A percentile compares a stretch with the other conserved stretches of the same genome.
Evolutionary conservation across 2,888 invertebrate genomes (phyloP).

Genomic region (Chrysolina americana): DNA sequence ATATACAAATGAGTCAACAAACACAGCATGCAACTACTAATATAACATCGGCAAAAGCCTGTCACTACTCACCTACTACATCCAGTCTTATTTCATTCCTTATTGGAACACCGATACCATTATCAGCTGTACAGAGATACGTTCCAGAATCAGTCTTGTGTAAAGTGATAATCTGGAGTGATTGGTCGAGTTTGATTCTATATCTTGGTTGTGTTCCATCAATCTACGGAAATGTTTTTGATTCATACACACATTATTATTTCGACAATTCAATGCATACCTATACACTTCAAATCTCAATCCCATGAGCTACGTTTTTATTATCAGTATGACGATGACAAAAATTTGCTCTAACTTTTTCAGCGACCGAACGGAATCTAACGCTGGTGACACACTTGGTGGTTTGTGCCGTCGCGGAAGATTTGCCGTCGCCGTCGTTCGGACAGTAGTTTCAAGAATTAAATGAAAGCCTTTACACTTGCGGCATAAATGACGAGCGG

Average conservation of each 20-base stretch:
- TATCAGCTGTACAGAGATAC: conserved; percentile 89
- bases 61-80: conserved; percentile 78
- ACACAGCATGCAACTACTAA: conserved; percentile 12
- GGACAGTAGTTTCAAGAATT: too few relatives aligned
- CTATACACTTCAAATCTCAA: too few relatives aligned
- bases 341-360: too few relatives aligned
- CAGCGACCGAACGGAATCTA: too few relatives aligned
- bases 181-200: conserved; percentile 76
- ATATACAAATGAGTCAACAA: not conserved
- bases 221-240: conserved; percentile 72
- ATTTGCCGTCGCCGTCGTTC: too few relatives aligned
- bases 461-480: too few relatives aligned
- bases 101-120: conserved; percentile 80
- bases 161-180: conserved; percentile 87
- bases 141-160: conserved; percentile 86
- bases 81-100: conserved; percentile 79
- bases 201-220: conserved; percentile 82
- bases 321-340: too few relatives aligned
- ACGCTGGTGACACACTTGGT: too few relatives aligned
- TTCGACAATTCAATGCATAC: too few relatives aligned
- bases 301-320: too few relatives aligned
- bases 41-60: not conserved
- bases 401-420: too few relatives aligned
- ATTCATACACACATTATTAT: not conserved
- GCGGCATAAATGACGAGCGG: too few relatives aligned